Conservation (phyloP, 2,888 invertebrate genomes). For the Neocrepidodera transversa region DNA sequence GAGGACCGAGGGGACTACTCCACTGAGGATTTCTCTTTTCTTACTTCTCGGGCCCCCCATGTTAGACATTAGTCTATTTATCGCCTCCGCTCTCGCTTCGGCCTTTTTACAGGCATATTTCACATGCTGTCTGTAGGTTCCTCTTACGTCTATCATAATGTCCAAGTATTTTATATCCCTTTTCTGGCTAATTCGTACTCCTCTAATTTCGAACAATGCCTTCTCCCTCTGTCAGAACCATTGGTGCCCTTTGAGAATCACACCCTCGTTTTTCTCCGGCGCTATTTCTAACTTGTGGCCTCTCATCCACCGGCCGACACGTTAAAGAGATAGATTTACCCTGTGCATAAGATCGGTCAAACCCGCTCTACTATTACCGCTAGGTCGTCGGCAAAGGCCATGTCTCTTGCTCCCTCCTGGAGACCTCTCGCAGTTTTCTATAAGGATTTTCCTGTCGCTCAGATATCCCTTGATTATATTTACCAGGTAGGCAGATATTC, state of each 20-base stretch:
- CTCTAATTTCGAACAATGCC: background rate
- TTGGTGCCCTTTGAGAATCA: no score
- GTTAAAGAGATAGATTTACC: background rate
- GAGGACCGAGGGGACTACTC: constrained; percentile 5
- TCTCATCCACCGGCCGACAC: no score
- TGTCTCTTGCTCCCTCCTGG: no score
- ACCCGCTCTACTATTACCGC: no score
- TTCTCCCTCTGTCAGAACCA: background rate
- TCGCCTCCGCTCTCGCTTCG: background rate
- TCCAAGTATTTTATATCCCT: no score
- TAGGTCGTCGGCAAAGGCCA: no score
- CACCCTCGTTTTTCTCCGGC: no score
- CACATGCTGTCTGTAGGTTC: background rate
- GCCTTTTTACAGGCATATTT: background rate
- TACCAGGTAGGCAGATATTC: no score
- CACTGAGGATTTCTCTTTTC: background rate
- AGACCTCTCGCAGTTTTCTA: no score
- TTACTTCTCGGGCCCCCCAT: constrained; percentile 2
- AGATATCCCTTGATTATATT: no score
- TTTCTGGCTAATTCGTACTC: background rate
- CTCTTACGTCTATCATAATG: background rate
- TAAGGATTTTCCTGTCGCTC: no score
- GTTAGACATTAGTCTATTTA: constrained; percentile 3
- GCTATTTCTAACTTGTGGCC: no score
- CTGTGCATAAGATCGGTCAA: background rate